phyloP scores from a whole-genome alignment of 2,113 vertebrate species.

The Apaloderma vittatum region DNA sequence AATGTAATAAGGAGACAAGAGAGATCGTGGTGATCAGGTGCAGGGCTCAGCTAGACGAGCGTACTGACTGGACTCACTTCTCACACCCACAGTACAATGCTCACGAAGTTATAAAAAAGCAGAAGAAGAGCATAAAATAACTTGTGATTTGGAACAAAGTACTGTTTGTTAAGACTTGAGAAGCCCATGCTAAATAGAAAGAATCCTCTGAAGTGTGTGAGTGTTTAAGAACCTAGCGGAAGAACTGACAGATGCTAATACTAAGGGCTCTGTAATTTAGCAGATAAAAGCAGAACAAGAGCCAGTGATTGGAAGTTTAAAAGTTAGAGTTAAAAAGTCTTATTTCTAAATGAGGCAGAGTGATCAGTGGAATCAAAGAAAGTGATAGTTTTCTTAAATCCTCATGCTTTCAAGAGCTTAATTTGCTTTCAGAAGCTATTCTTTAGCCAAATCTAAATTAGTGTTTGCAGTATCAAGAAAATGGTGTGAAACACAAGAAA shows the following conservation, averaged over 20 bases:
- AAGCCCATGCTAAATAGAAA: background rate
- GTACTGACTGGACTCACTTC: fast-evolving
- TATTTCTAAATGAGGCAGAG: background rate
- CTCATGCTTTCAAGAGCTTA: background rate
- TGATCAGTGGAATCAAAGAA: background rate
- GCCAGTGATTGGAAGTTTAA: background rate
- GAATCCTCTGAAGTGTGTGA: background rate
- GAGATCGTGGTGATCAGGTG: background rate
- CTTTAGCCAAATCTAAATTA: background rate
- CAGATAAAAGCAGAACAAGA: slow-evolving; percentile 27
- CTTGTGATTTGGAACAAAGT: background rate
- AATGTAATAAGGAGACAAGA: background rate
- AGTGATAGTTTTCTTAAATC: background rate
- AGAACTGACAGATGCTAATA: background rate
- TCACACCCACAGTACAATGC: background rate
- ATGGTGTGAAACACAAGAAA: background rate
- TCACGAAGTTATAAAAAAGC: background rate
- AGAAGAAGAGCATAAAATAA: background rate
- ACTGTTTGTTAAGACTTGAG: background rate
- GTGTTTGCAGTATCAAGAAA: background rate
- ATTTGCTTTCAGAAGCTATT: background rate
- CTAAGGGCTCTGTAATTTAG: background rate
- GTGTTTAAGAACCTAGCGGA: background rate
- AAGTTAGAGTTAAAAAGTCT: background rate
- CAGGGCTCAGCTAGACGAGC: background rate